phyloP scores from a whole-genome alignment of 2,888 invertebrate species.

The Seira musarum region DNA sequence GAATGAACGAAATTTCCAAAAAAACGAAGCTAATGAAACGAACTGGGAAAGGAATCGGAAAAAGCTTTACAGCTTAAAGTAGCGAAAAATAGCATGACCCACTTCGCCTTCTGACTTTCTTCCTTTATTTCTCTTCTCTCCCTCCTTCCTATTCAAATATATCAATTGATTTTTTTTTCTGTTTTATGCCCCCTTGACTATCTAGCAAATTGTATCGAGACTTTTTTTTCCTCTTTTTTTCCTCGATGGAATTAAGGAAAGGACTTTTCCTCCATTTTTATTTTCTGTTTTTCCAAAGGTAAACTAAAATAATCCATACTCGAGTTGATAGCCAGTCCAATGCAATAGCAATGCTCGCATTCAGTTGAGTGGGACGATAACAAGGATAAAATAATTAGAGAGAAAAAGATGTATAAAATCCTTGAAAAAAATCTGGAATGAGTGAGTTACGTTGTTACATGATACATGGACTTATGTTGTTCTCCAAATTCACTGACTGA shows the following conservation, averaged over 20 bases:
- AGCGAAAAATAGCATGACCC: slow-evolving; percentile 39
- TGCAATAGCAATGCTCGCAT: too few relatives aligned
- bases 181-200: slow-evolving; percentile 6
- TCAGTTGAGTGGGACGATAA: too few relatives aligned
- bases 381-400: too few relatives aligned
- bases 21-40: slow-evolving; percentile 57
- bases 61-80: slow-evolving; percentile 34
- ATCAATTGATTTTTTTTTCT: slow-evolving; percentile 15
- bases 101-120: slow-evolving; percentile 39
- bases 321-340: too few relatives aligned
- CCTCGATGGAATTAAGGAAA: background rate
- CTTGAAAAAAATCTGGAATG: too few relatives aligned
- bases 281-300: background rate
- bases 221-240: background rate
- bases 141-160: slow-evolving; percentile 11
- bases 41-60: slow-evolving; percentile 37
- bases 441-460: too few relatives aligned
- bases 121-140: background rate
- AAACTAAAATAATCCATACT: background rate
- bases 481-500: too few relatives aligned
- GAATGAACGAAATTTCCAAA: slow-evolving; percentile 57
- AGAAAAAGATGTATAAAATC: too few relatives aligned
- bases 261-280: background rate
- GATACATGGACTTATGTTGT: too few relatives aligned
- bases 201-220: slow-evolving; percentile 7